Evolutionary conservation across 2,113 vertebrate species (phyloP), one percentile per base, ranked within the genome.

Genomic region (Corvus hawaiiensis): DNA sequence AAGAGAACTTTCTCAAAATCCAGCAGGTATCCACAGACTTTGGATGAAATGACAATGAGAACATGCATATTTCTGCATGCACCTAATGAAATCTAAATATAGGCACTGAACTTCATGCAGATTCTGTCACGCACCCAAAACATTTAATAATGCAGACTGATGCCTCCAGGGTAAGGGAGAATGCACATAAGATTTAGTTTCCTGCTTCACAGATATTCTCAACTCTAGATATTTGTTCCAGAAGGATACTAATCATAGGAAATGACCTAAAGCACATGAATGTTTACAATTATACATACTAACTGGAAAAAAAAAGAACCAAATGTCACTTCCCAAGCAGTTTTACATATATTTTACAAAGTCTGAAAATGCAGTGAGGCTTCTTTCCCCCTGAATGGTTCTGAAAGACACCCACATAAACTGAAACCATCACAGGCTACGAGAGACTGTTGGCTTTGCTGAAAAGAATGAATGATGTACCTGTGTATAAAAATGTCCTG

Each of bases 151-250:
- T 1, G 6, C 51, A 83, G 78, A 35, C 77, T 76, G 67, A 81
- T 78, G 77, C 67, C 96, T 91, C 95, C 71, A 81, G 91, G 76
- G 73, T 13, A 96, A 69, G 71, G 78, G 74, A 81, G 59, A 93
- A 93, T 28, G 67, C 63, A 89, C 89, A 33, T 41, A 55, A 62
- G 66, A 48, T 63, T 80, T 28, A 39, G 73, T 74, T 97, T 93
- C 89, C 87, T 92, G 55, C 83, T 92, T 93, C 80, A 75, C 89
- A 94, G 80, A 91, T 90, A 75, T 56, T 95, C 94, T 81, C 69
- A 84, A 37, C 79, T 94, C 62, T 21, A 85, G 71, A n/a, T 90
- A 95, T 86, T 77, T 89, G 63, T 93, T 97, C 93, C 96, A 94
- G 93, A 92, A 95, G 59, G 87, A 92, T 39, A 72, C 48, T 87